These are phyloP conservation scores for Leptinotarsa texana DNA, from an alignment of 1,140 invertebrate species.

Conservation along the genomic window DNA sequence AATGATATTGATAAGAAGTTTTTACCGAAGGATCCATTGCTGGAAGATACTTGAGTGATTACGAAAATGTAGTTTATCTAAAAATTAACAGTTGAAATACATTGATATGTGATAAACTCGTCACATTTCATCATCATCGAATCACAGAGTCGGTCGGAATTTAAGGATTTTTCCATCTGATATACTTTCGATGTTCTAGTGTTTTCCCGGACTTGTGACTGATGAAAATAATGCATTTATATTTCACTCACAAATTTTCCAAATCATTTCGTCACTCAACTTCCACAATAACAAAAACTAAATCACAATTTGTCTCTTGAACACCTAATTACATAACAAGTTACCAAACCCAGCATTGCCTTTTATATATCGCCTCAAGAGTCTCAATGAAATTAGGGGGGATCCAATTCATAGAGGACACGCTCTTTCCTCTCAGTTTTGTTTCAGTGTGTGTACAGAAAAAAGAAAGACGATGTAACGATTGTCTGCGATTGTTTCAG, in stretches of 20 bases:
- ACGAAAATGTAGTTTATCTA: no score
- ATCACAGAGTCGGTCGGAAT: no score
- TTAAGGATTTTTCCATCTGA: no score
- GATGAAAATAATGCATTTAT: no score
- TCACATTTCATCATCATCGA: no score
- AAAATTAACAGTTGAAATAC: no score
- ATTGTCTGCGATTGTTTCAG: constrained; percentile 7
- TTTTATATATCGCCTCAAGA: constrained; percentile 17
- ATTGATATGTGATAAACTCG: no score
- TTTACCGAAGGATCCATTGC: no score
- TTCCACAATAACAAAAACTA: not conserved
- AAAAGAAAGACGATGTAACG: not conserved
- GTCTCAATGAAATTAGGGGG: constrained; percentile 13
- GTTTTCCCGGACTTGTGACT: no score
- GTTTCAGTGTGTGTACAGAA: not conserved
- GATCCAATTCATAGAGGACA: constrained; percentile 17
- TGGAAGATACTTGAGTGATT: no score
- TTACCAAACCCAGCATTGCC: constrained; percentile 9
- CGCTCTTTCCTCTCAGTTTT: not conserved
- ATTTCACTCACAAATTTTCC: not conserved
- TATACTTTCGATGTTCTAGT: no score
- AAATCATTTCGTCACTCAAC: not conserved
- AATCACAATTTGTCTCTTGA: constrained; percentile 10
- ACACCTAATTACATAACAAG: constrained; percentile 16
- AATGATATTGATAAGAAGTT: no score